Percentiles rank a stretch among this genome's conserved stretches.
Evolutionary conservation across 2,113 vertebrate genomes (phyloP).

Genomic region (Formicarius rufipectus): DNA sequence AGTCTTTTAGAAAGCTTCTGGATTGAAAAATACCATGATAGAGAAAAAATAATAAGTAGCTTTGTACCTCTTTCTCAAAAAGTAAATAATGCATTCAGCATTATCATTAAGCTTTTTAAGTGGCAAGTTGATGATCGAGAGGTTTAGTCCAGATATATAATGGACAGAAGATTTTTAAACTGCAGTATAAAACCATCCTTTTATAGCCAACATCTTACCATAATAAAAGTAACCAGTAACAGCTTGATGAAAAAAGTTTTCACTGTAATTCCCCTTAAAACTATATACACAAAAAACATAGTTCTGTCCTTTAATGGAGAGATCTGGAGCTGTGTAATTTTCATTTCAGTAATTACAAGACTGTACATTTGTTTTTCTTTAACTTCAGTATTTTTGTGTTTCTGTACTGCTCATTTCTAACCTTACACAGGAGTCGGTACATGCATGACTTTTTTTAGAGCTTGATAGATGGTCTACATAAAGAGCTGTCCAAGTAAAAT

Average conservation of each 20-base stretch:
- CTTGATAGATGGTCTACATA: not conserved
- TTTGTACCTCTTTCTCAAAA: not conserved
- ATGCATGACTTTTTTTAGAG: not conserved
- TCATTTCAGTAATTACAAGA: not conserved
- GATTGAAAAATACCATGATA: not conserved
- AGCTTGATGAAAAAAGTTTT: not conserved
- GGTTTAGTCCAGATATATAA: not conserved
- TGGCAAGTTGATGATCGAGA: not conserved
- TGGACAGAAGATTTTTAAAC: not conserved
- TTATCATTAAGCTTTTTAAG: not conserved
- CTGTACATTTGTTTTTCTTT: not conserved
- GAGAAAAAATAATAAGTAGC: not conserved
- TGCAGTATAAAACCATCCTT: not conserved
- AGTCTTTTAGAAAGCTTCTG: not conserved
- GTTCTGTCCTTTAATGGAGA: not conserved
- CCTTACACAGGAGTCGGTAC: accelerated
- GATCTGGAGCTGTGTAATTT: not conserved
- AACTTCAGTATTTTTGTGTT: not conserved
- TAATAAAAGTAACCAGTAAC: not conserved
- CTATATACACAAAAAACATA: not conserved
- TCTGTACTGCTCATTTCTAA: not conserved
- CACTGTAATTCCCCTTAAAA: not conserved
- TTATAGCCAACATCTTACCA: not conserved
- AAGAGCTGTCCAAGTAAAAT: not conserved
- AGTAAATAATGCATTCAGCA: not conserved